Base-by-base conservation (phyloP, 2,113 vertebrate genomes). In the Numida meleagris region DNA sequence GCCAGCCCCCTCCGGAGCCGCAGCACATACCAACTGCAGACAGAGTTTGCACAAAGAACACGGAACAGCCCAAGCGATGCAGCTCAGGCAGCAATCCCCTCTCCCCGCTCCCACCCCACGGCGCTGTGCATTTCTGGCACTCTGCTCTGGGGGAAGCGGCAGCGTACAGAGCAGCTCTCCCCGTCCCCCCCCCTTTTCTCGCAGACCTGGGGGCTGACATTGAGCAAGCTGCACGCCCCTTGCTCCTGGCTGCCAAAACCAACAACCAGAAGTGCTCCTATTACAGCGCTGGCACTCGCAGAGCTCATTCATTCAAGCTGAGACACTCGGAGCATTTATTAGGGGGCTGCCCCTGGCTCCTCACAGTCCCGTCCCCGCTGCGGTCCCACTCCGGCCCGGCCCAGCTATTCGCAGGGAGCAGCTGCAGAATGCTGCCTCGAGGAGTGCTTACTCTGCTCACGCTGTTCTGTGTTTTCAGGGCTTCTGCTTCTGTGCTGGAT, bases 251-350 rank as follows among this genome's bases (percentile, higher is more conserved):
- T 9, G 83, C 95, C 94, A 90, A 96, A 82, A 85, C 61, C 74
- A 85, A 72, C 61, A 84, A 82, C 24, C 97, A 73, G 98, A 88
- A 97, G 97, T 94, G 98, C 97, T 98, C 98, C 57, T 80, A 36
- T 93, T 82, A 79, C 94, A 84, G 67, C 97, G 82, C 98, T 97
- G 98, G 97, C 98, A 97, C 97, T 72, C 67, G 98, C 96, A 93
- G 97, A 95, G 97, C 98, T 98, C 98, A 98, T 97, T 96, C 97
- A 96, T 97, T 97, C 78, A 59, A 61, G 90, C 89, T 50, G 70
- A 88, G 95, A 86, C 68, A 10, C 95, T 71, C 65, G 20, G 62
- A 84, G 96, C 89, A 13, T 96, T 98, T 98, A 97, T 97, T 97
- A 97, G 96, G 96, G 96, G 96, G 97, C 95, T 87, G 73, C 36